phyloP scores from a whole-genome alignment of 1,140 invertebrate species.

The Thalassaphorura encarpata region DNA sequence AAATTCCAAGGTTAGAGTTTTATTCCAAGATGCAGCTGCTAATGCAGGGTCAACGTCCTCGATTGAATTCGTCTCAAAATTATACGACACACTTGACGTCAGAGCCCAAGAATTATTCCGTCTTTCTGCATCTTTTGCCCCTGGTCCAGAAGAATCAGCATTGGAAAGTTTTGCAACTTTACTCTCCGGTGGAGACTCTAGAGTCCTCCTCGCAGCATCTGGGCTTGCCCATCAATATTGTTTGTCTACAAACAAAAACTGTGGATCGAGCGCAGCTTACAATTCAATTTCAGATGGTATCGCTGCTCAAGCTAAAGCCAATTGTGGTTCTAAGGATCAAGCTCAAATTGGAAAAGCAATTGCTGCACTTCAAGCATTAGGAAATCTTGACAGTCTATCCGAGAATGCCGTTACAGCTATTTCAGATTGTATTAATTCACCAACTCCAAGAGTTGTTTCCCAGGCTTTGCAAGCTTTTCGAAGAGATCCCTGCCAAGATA shows the following conservation, averaged over 20 bases:
- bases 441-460: slow-evolving; percentile 40
- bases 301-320: slow-evolving; percentile 43
- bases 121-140: slow-evolving; percentile 57
- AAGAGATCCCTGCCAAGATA: slow-evolving; percentile 51
- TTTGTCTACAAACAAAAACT: slow-evolving; percentile 32
- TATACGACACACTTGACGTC: slow-evolving; percentile 48
- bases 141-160: slow-evolving; percentile 51
- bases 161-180: slow-evolving; percentile 46
- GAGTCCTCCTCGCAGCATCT: slow-evolving; percentile 39
- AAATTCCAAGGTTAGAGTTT: slow-evolving; percentile 39
- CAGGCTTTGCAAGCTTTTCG: slow-evolving; percentile 67
- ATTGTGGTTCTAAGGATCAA: slow-evolving; percentile 44
- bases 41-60: slow-evolving; percentile 62
- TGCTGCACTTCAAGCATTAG: slow-evolving; percentile 65
- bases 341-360: slow-evolving; percentile 47
- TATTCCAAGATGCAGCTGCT: slow-evolving; percentile 62
- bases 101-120: slow-evolving; percentile 56
- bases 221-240: slow-evolving; percentile 41
- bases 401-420: slow-evolving; percentile 48
- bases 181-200: slow-evolving; percentile 41
- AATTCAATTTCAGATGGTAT: slow-evolving; percentile 55
- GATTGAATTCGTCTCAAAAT: slow-evolving; percentile 56
- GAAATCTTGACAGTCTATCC: slow-evolving; percentile 60
- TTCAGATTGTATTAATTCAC: slow-evolving; percentile 49
- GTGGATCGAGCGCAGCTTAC: slow-evolving; percentile 38